Evolutionary conservation across 2,888 invertebrate species (phyloP).

Genomic region (Monochamus alternatus): DNA sequence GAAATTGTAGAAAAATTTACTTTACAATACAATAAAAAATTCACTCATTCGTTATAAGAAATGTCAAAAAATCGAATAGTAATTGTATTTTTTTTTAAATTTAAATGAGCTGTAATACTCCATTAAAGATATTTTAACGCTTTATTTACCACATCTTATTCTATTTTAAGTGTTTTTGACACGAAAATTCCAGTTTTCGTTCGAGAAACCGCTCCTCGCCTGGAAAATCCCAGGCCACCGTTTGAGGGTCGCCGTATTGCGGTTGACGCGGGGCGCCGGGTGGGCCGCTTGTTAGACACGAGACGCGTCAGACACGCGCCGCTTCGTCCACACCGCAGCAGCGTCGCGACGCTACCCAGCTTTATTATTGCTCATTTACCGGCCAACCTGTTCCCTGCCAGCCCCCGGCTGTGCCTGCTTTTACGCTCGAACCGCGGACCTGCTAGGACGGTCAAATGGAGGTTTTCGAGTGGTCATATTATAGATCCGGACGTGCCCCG

Average conservation of each 20-base stretch:
- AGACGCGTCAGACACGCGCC: constrained; percentile 72
- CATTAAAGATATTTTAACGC: too few species aligned
- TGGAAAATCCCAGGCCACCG: constrained; percentile 44
- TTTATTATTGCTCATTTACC: constrained; percentile 68
- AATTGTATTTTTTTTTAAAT: too few species aligned
- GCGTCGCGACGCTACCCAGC: constrained; percentile 60
- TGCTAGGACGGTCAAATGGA: constrained; percentile 16
- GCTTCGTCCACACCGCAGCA: constrained; percentile 65
- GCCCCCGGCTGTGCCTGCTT: constrained; percentile 50
- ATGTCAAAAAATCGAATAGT: too few species aligned
- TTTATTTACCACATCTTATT: too few species aligned
- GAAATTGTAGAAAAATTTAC: too few species aligned
- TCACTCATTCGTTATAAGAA: too few species aligned
- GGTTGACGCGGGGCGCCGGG: constrained; percentile 61
- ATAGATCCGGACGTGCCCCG: constrained; percentile 1
- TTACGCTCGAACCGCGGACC: constrained; percentile 28
- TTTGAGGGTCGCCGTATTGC: constrained; percentile 63
- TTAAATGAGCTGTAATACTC: too few species aligned
- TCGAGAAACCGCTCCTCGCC: neutral
- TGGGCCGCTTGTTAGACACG: constrained; percentile 70
- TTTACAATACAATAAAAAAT: too few species aligned
- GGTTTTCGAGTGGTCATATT: constrained; percentile 2
- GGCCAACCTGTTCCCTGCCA: constrained; percentile 64
- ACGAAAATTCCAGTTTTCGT: neutral
- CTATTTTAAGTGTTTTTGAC: neutral